Base-by-base conservation (phyloP, 2,888 invertebrate species). In the Cheilosia vulpina region DNA sequence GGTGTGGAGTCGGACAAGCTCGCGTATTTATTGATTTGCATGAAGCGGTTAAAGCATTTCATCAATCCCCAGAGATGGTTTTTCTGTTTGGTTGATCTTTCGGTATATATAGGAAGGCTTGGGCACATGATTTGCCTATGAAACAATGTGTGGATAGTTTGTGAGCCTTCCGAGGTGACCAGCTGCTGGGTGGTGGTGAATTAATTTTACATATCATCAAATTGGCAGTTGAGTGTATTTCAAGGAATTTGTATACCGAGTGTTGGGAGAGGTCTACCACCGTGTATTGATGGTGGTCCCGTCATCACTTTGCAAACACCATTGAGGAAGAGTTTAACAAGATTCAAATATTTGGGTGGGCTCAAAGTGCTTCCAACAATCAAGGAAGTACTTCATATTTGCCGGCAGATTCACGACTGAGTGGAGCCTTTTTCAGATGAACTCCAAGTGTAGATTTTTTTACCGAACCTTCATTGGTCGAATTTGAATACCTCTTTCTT, bases 21-120 rank as follows among this genome's bases (percentile, higher is more conserved):
- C 34, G 52, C 31, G 66, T 68, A 58, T 69, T 84, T 79, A 71
- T 69, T 79, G 73, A 75, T 79, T 79, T 79, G 75, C 83, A 79
- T 84, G 45, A 63, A 47, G 53, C 63, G 45, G 63, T 75, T 65
- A 53, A 79, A 69, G 58, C 79, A 79, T 79, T 75, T 84, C 75
- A 79, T 84, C 75, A 79, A 79, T 69, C 69, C 53, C 34, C 38
- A 43, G 52, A 47, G 52, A 24, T 21, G 31, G 21, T 41, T 52
- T 4, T n/a, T n/a, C 45, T 47, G 47, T 52, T 43, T 77, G 60
- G 34, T 72, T 41, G 58, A 72, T 65, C 53, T 38, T 63, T 58
- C 63, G 53, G 27, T 47, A 27, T 50, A 19, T n/a, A 27, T 27
- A 27, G 27, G 63, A 60, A 75, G 55, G 38, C 47, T 24, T 4